Percentiles rank a stretch among this genome's conserved stretches.
phyloP scores from a whole-genome alignment of 2,888 invertebrate genomes.

The Pyrrhia umbra region DNA sequence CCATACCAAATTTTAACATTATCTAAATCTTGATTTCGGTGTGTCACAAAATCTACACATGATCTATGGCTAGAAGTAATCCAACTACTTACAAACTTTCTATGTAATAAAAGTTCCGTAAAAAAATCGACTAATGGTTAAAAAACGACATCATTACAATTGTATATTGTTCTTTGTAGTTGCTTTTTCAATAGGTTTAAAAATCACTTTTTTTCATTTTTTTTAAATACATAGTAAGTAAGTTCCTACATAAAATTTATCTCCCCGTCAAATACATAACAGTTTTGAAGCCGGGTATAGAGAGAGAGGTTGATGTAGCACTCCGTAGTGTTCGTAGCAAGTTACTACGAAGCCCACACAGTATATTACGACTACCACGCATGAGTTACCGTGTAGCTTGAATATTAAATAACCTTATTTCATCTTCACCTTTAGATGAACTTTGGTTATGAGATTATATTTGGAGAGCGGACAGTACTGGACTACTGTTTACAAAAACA shows the following conservation, averaged over 20 bases:
- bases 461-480: background rate
- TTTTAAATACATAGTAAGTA: too few relatives aligned
- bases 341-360: conserved; percentile 26
- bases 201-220: too few relatives aligned
- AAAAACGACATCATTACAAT: background rate
- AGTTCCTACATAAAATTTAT: background rate
- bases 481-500: conserved; percentile 5
- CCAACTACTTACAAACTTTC: too few relatives aligned
- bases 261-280: background rate
- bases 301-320: background rate
- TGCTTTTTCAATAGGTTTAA: background rate
- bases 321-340: background rate
- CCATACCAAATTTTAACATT: too few relatives aligned
- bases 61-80: too few relatives aligned
- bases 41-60: background rate
- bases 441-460: background rate
- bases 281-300: background rate
- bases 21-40: too few relatives aligned
- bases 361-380: background rate
- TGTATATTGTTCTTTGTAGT: background rate
- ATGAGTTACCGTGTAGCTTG: background rate
- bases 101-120: too few relatives aligned
- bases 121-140: background rate
- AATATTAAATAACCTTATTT: background rate
- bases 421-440: background rate